Evolutionary conservation across 2,113 vertebrate genomes (phyloP), one percentile per base, ranked within the genome.

Genomic region (Phyllostomus discolor): DNA sequence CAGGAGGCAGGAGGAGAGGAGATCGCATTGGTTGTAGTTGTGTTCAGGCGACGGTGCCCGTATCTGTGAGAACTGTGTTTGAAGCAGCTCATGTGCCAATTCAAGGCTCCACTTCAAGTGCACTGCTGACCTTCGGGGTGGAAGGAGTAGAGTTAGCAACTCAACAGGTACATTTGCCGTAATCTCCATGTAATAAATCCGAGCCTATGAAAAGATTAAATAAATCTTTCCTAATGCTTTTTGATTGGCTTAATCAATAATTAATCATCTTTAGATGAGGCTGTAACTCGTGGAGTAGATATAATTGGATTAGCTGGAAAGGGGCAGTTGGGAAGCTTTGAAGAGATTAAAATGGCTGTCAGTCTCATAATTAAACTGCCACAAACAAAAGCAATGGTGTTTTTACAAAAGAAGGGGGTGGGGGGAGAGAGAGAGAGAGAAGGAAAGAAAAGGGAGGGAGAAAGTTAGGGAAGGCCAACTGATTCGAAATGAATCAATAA

Each of bases 261-360:
- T 98, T 98, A 99, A 98, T 99, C 98, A 99, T 99, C 98, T 99
- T 97, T 98, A 98, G 98, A 98, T 98, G 98, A 98, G 98, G 98
- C 98, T 97, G 98, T 98, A 99, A 98, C 98, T 98, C 98, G 98
- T 98, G 98, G 99, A 98, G 99, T 99, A 99, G 99, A 99, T 99
- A 98, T 99, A 99, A 99, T 99, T 99, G 99, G 99, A 99, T 99
- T 99, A 99, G 98, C 96, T 97, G 97, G 98, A 98, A 98, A 99
- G 99, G 98, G 97, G 98, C 98, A 98, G 99, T 98, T 97, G 97
- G 96, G 84, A 97, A 98, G 98, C 99, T 99, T 99, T 99, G 99
- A 99, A 99, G 99, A 99, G 99, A 99, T 99, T 99, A 99, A 99
- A 99, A 98, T 98, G 99, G 98, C 99, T 98, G 98, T 99, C 99